These are phyloP conservation scores for Ditula angustiorana DNA, from an alignment of 2,888 invertebrate species.

Conservation along the genomic window DNA sequence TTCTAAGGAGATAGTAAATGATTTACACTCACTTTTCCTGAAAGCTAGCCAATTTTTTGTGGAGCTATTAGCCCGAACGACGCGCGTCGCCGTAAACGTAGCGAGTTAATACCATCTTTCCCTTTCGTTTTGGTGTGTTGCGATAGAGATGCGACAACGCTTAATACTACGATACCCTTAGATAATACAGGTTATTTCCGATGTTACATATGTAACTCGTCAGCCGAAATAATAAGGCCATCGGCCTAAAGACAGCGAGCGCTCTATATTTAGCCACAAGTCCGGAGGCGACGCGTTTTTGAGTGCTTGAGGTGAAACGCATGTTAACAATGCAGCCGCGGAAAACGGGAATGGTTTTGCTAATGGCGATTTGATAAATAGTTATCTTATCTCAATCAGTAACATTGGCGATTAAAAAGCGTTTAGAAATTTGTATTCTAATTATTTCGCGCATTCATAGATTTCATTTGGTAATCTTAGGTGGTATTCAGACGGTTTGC, in stretches of 20 bases:
- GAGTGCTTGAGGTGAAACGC: constrained; percentile 58
- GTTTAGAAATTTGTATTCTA: too few species aligned
- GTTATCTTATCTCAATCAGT: background rate
- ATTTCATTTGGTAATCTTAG: too few species aligned
- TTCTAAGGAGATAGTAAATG: constrained; percentile 67
- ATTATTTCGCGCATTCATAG: too few species aligned
- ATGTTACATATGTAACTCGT: constrained; percentile 81
- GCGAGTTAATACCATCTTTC: constrained; percentile 9
- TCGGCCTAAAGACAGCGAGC: constrained; percentile 83
- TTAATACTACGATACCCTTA: constrained; percentile 63
- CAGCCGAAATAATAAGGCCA: constrained; percentile 83
- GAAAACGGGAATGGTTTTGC: constrained; percentile 16
- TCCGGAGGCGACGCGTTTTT: constrained; percentile 68
- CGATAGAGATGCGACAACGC: constrained; percentile 28
- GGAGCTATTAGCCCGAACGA: constrained; percentile 44
- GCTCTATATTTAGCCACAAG: constrained; percentile 68
- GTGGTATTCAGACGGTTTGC: too few species aligned
- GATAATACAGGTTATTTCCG: constrained; percentile 81
- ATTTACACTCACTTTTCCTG: constrained; percentile 65
- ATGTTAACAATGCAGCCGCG: constrained; percentile 5
- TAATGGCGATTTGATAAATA: background rate
- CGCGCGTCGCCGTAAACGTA: constrained; percentile 18
- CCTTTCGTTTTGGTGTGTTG: constrained; percentile 17
- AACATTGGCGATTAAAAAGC: too few species aligned
- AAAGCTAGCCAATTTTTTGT: constrained; percentile 73